Evolutionary conservation across 1,140 invertebrate genomes (phyloP).

Genomic region (Drosophila aff.): DNA sequence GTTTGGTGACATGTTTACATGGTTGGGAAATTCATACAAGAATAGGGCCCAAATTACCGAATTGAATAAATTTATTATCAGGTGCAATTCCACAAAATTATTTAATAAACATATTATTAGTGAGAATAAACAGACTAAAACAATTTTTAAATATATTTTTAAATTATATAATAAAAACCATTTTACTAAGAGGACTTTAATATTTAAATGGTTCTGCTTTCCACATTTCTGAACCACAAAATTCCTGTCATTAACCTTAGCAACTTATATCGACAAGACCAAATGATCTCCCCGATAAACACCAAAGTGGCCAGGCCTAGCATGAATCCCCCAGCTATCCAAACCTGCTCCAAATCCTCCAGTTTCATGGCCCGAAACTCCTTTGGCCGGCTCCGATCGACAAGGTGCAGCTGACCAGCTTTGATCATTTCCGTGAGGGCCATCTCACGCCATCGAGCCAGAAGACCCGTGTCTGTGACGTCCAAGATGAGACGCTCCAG

Average conservation of each 20-base stretch:
- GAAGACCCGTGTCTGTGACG: constrained; percentile 52
- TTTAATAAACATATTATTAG: not conserved
- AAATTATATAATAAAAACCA: not conserved
- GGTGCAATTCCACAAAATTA: not conserved
- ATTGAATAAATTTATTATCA: not conserved
- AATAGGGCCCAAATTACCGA: not conserved
- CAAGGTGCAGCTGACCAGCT: constrained; percentile 50
- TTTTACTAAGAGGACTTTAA: not conserved
- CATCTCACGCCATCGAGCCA: constrained; percentile 50
- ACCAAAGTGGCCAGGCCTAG: constrained; percentile 24
- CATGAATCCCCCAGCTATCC: constrained; percentile 31
- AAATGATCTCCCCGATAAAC: constrained; percentile 40
- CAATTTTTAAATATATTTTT: not conserved
- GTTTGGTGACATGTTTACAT: constrained; percentile 2
- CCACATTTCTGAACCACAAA: not conserved
- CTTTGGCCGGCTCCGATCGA: constrained; percentile 48
- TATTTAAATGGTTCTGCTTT: not conserved
- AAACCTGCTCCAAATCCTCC: constrained; percentile 57
- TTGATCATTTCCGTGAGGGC: constrained; percentile 65
- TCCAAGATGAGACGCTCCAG: constrained; percentile 60
- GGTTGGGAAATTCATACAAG: not conserved
- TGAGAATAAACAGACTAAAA: not conserved
- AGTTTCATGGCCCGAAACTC: constrained; percentile 63
- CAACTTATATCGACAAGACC: constrained; percentile 1
- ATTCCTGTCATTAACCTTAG: not conserved